Evolutionary conservation across 2,797 vertebrate species (phyloP).

Genomic region (Ctenopoma multispine): DNA sequence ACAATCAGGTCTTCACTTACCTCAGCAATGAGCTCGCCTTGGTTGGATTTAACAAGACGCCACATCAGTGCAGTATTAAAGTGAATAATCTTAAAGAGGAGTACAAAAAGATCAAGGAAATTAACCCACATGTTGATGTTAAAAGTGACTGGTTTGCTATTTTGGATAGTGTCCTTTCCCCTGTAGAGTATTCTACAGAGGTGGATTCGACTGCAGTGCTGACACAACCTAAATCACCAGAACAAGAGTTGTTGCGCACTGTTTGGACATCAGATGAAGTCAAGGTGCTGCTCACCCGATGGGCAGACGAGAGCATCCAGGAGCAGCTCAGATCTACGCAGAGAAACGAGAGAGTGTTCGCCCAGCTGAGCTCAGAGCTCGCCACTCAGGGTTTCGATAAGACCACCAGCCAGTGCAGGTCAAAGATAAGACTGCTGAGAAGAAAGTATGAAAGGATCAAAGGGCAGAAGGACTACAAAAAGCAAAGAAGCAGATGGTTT

Average conservation of each 20-base stretch:
- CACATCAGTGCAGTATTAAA: slow-evolving; percentile 40
- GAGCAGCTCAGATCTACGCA: slow-evolving; percentile 18
- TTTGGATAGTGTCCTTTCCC: slow-evolving; percentile 38
- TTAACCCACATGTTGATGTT: background rate
- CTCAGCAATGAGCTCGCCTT: slow-evolving; percentile 49
- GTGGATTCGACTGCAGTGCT: slow-evolving; percentile 14
- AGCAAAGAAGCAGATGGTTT: slow-evolving; percentile 41
- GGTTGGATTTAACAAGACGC: slow-evolving; percentile 50
- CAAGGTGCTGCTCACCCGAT: slow-evolving; percentile 28
- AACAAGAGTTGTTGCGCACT: background rate
- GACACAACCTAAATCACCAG: slow-evolving; percentile 3
- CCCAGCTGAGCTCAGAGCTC: slow-evolving; percentile 52
- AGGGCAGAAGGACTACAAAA: slow-evolving; percentile 10
- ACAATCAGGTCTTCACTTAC: slow-evolving; percentile 19
- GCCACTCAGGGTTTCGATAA: slow-evolving; percentile 58
- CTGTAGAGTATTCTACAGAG: slow-evolving; percentile 8
- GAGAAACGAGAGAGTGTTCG: slow-evolving; percentile 32
- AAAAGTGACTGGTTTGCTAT: slow-evolving; percentile 47
- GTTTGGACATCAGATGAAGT: slow-evolving; percentile 52
- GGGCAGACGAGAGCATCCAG: slow-evolving; percentile 40
- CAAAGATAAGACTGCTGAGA: slow-evolving; percentile 34
- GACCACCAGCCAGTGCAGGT: slow-evolving; percentile 46
- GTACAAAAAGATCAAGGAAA: slow-evolving; percentile 28
- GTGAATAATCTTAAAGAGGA: slow-evolving; percentile 41
- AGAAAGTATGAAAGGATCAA: slow-evolving; percentile 34